phyloP scores from a whole-genome alignment of 2,113 vertebrate species.

The Merops nubicus region DNA sequence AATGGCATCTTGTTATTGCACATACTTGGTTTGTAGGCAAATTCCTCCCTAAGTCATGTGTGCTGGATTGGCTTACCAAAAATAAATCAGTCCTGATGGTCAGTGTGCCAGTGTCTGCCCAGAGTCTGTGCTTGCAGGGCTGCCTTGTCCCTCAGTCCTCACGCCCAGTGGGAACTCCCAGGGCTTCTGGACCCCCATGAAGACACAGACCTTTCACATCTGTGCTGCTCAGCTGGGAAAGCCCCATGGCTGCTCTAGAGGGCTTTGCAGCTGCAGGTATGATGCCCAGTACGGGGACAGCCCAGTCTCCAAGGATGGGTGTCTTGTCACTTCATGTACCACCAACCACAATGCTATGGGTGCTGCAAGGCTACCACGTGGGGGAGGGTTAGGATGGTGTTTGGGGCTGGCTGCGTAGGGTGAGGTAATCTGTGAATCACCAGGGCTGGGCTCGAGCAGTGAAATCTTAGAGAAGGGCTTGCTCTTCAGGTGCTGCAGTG shows the following conservation, averaged over 20 bases:
- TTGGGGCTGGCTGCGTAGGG: neutral
- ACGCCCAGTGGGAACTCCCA: neutral
- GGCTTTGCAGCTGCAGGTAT: neutral
- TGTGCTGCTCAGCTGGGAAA: neutral
- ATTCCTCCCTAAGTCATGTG: neutral
- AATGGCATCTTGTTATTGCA: conserved; percentile 11
- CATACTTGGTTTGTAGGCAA: neutral
- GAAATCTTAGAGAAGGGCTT: neutral
- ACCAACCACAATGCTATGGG: neutral
- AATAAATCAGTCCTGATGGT: neutral
- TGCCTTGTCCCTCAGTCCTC: neutral
- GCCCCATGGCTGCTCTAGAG: rapidly evolving
- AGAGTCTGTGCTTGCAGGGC: neutral
- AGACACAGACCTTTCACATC: neutral
- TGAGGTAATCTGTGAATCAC: neutral
- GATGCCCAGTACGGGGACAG: neutral
- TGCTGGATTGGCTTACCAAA: neutral
- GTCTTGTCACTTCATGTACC: neutral
- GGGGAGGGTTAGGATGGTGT: neutral
- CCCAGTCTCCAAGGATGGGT: neutral
- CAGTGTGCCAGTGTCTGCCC: neutral
- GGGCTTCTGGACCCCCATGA: rapidly evolving
- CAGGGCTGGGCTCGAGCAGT: neutral
- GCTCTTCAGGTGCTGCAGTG: neutral
- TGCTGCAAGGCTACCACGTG: rapidly evolving